Base-by-base conservation (phyloP, 2,113 vertebrate species). In the Vimba vimba region DNA sequence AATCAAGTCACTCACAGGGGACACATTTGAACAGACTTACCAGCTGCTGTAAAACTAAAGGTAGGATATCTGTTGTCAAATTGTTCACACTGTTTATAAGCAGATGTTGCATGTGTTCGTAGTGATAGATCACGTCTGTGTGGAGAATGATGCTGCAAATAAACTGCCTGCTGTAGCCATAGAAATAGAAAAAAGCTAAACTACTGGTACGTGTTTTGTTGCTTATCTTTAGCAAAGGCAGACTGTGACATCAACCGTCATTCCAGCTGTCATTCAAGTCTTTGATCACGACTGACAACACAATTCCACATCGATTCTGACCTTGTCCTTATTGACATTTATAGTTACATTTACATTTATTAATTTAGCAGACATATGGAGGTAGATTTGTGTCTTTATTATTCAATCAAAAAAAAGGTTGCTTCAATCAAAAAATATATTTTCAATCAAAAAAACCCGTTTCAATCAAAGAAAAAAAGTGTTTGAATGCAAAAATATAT, bases 11-110 rank as follows among this genome's bases (percentile, higher is more conserved):
- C 2, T 45, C 39, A 7, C 71, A 25, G 45, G 71, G 39, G 39
- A 74, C 23, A 4, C 5, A 39, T 36, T 43, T 74, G 71, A 74
- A 74, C 39, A 74, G 39, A 15, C 43, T 74, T 74, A 15, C 71
- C 71, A 74, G 71, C 68, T 71, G 68, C 68, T 71, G 68, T 71
- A 23, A 71, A 23, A 39, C 68, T 19, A 39, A 39, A 23, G 33
- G 33, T 39, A 71, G 33, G 19, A 71, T 11, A 23, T 23, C 19
- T 71, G 68, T 39, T 71, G 66, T 69, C 66, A 36, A 45, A 45
- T 45, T 6, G 36, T 73, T 73, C 10, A 45, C n/a, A 39, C 23
- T 73, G 0, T 73, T 73, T 25, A 73, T 73, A 73, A 74, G 39
- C 11, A 74, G 39, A 74, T 74, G 23, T 47, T 47, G 11, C 5